Conservation (phyloP, 2,113 vertebrate genomes). For the Excalfactoria chinensis region DNA sequence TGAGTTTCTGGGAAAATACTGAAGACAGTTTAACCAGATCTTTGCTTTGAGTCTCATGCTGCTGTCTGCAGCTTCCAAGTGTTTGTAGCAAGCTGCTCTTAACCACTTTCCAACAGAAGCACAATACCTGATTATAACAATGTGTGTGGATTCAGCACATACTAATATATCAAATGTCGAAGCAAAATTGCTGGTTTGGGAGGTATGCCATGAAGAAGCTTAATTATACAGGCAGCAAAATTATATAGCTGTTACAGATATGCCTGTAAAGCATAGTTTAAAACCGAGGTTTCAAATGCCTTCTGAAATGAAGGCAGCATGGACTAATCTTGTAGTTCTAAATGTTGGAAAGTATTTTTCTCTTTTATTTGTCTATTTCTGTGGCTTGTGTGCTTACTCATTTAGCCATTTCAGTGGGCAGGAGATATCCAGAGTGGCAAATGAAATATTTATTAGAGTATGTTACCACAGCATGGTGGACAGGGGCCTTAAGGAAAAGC, state of each 20-base stretch:
- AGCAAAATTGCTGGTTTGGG: slow-evolving; percentile 2
- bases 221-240: slow-evolving; percentile 11
- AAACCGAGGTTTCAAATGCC: not conserved
- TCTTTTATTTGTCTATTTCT: not conserved
- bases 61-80: not conserved
- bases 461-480: not conserved
- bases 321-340: not conserved
- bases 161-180: not conserved
- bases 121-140: not conserved
- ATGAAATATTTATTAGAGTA: not conserved
- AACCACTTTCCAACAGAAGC: not conserved
- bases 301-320: not conserved
- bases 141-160: not conserved
- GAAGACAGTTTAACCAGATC: not conserved
- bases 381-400: not conserved
- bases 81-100: not conserved
- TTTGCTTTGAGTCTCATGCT: not conserved
- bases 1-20: not conserved
- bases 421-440: not conserved
- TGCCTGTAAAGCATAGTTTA: not conserved
- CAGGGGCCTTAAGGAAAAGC: not conserved
- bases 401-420: not conserved
- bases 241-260: slow-evolving; percentile 12
- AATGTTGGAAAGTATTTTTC: not conserved
- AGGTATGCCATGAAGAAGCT: not conserved